phyloP scores from a whole-genome alignment of 2,113 vertebrate species.

The Urocitellus parryii region DNA sequence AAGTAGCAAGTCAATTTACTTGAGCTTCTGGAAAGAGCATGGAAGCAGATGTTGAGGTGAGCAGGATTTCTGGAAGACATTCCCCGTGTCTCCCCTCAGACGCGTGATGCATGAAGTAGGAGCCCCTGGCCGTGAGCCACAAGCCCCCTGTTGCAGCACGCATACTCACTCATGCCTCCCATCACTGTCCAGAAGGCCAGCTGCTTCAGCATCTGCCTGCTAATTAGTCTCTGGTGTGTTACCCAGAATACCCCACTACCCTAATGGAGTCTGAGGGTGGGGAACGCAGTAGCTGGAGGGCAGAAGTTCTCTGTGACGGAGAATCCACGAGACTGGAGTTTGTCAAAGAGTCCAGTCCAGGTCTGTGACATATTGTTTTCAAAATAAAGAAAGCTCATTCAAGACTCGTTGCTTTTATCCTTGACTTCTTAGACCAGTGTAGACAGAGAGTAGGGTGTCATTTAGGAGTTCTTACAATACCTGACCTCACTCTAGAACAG shows the following conservation, averaged over 20 bases:
- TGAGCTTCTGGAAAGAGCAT: constrained; percentile 30
- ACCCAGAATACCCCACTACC: neutral
- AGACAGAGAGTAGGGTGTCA: constrained; percentile 35
- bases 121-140: constrained; percentile 36
- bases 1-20: constrained; percentile 44
- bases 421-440: constrained; percentile 59
- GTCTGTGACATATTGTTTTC: constrained; percentile 63
- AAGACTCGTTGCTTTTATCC: constrained; percentile 42
- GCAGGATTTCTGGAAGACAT: constrained; percentile 55
- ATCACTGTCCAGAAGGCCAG: neutral
- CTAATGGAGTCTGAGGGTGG: neutral
- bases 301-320: neutral
- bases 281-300: constrained; percentile 26
- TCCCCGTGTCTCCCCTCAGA: neutral
- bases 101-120: neutral
- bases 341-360: constrained; percentile 6
- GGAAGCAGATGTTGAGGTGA: constrained; percentile 57
- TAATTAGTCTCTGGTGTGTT: neutral
- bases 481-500: constrained; percentile 53
- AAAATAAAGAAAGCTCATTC: constrained; percentile 68
- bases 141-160: neutral
- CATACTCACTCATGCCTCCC: neutral
- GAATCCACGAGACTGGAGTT: constrained; percentile 46
- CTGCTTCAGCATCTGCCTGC: constrained; percentile 16
- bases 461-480: constrained; percentile 56